Evolutionary conservation across 1,140 invertebrate species (phyloP).

Genomic region (Lasioglossum baleicum): DNA sequence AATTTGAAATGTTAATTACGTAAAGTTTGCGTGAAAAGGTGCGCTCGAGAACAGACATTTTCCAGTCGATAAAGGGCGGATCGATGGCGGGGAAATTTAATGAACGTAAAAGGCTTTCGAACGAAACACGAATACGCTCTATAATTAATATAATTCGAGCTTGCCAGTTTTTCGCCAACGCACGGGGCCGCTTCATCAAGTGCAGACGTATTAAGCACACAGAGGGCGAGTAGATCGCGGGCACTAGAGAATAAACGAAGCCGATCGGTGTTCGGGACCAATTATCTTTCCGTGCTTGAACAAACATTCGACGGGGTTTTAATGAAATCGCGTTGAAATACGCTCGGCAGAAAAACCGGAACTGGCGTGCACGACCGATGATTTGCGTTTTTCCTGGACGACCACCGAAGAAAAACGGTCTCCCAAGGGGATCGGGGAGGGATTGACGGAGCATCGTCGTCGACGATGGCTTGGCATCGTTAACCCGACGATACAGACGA

Average conservation of each 20-base stretch:
- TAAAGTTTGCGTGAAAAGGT: too few species aligned
- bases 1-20: too few species aligned
- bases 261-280: not conserved
- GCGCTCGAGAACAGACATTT: too few species aligned
- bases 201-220: not conserved
- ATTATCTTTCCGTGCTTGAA: not conserved
- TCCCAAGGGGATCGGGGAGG: not conserved
- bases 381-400: not conserved
- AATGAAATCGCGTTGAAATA: constrained; percentile 21
- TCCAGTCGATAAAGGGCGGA: too few species aligned
- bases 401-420: constrained; percentile 11
- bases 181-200: too few species aligned
- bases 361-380: not conserved
- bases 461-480: constrained; percentile 25
- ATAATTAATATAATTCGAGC: too few species aligned
- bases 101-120: too few species aligned
- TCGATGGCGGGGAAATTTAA: too few species aligned
- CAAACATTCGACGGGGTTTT: not conserved
- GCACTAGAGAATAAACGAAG: not conserved
- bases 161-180: too few species aligned
- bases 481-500: constrained; percentile 33
- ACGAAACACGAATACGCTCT: too few species aligned
- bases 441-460: not conserved
- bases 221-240: not conserved
- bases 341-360: not conserved